These are phyloP conservation scores for Digitonthophagus gazella DNA, from an alignment of 2,888 invertebrate species.

Conservation along the genomic window DNA sequence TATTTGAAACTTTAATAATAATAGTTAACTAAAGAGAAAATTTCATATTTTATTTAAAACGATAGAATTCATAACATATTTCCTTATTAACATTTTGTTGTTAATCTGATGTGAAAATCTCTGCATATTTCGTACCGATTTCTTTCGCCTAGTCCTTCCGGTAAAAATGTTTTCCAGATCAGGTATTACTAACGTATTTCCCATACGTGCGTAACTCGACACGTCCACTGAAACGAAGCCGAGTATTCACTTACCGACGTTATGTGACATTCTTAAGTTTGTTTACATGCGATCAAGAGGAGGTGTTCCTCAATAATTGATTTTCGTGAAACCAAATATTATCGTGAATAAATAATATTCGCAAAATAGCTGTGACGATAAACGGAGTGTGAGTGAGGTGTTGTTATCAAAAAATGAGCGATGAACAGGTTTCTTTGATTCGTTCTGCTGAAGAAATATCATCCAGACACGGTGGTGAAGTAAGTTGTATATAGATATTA, in stretches of 20 bases:
- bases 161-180: constrained; percentile 14
- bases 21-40: no score
- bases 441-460: constrained; percentile 22
- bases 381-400: neutral
- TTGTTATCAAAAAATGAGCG: constrained; percentile 22
- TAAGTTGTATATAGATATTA: constrained; percentile 16
- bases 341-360: neutral
- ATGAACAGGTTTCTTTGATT: constrained; percentile 26
- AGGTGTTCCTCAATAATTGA: neutral
- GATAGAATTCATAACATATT: no score
- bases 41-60: no score
- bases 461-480: constrained; percentile 18
- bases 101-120: no score
- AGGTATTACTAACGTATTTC: constrained; percentile 24
- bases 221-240: constrained; percentile 24
- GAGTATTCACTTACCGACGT: constrained; percentile 27
- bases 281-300: constrained; percentile 24
- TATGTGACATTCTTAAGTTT: constrained; percentile 24
- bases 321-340: neutral
- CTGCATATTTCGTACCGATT: no score
- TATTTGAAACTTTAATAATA: no score
- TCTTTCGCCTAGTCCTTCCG: neutral
- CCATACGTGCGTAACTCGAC: constrained; percentile 26
- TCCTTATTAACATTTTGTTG: no score
- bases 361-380: no score